Conservation (phyloP, 2,113 vertebrate genomes). For the Tragelaphus imberbis region DNA sequence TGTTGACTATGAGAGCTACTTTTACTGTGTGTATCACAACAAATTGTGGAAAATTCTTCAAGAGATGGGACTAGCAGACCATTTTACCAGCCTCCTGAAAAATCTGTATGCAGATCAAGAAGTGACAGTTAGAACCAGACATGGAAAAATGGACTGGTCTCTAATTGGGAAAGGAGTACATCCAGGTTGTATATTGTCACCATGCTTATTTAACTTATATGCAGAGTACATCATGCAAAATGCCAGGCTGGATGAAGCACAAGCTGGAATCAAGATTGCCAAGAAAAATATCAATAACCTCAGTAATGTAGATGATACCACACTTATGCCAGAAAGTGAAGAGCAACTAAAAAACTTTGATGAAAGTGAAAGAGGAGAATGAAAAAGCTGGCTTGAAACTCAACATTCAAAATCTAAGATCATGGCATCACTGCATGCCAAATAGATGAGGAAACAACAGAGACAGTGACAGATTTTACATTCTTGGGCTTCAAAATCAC, state of each 20-base stretch:
- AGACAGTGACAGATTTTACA: background rate
- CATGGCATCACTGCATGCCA: background rate
- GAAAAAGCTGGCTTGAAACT: background rate
- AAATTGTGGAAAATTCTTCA: background rate
- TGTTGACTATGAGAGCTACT: background rate
- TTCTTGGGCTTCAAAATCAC: background rate
- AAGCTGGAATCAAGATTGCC: background rate
- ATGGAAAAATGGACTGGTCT: background rate
- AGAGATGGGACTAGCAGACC: background rate
- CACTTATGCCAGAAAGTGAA: background rate
- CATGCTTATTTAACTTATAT: background rate
- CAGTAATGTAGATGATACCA: background rate
- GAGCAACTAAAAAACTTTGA: background rate
- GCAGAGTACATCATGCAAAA: background rate
- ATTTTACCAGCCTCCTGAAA: background rate
- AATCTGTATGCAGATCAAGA: background rate
- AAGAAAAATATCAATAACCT: background rate
- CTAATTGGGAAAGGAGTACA: background rate
- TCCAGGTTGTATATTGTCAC: background rate
- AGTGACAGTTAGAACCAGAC: background rate
- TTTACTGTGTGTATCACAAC: background rate
- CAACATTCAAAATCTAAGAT: background rate
- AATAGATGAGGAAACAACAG: background rate
- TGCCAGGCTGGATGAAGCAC: background rate
- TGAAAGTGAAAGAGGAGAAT: background rate